Evolutionary conservation across 2,113 vertebrate genomes (phyloP).

Genomic region (Pseudorectes ferrugineus): DNA sequence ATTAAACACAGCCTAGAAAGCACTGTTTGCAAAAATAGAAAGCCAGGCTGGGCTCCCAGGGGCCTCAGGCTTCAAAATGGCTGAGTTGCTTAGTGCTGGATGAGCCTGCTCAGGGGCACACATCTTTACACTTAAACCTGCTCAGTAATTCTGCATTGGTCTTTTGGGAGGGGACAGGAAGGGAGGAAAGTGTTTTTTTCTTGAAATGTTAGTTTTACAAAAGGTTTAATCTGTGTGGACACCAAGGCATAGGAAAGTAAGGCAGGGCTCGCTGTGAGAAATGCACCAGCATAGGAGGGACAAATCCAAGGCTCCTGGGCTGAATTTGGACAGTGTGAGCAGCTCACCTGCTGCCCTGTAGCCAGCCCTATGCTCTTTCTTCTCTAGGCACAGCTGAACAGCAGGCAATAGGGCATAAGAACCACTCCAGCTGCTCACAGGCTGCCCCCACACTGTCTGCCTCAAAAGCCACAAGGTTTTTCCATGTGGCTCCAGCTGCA

Average conservation of each 20-base stretch:
- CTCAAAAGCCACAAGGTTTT: background rate
- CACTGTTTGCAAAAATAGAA: background rate
- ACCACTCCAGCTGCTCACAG: background rate
- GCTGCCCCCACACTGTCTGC: fast-evolving
- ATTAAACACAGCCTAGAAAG: slow-evolving; percentile 6
- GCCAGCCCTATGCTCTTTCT: background rate
- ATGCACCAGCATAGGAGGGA: background rate
- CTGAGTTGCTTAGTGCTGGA: background rate
- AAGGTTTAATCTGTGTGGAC: background rate
- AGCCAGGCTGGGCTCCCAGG: background rate
- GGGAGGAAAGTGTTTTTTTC: background rate
- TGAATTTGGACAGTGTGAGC: background rate
- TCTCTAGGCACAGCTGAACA: background rate
- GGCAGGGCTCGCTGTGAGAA: background rate
- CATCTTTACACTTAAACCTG: background rate
- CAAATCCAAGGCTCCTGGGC: background rate
- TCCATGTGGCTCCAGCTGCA: background rate
- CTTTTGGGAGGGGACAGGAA: background rate
- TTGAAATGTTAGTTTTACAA: background rate
- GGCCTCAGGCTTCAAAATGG: background rate
- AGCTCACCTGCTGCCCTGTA: background rate
- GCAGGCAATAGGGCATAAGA: too few relatives aligned
- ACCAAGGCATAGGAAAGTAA: background rate
- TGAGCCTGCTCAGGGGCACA: background rate
- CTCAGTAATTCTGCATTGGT: background rate